Base-by-base conservation (phyloP, 2,113 vertebrate genomes). In the Chaetodon trifascialis region DNA sequence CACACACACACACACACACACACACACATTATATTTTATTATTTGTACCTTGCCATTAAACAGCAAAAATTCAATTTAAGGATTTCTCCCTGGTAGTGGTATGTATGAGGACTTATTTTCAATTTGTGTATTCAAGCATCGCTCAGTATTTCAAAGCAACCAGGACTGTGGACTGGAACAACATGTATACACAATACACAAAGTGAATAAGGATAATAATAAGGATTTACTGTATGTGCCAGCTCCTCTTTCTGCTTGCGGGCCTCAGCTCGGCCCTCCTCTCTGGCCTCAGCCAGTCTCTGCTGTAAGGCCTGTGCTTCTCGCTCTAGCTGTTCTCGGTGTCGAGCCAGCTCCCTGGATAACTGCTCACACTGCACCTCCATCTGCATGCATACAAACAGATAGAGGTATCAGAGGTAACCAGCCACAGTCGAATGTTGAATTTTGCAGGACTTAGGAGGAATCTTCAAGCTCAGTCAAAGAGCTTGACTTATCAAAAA, bases 281-380 rank as follows among this genome's bases (percentile, higher is more conserved):
- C 96, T 91, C 94, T 96, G 73, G 97, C 97, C 71, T 82, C 87
- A 44, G 92, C 51, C 65, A 96, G 93, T 86, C 95, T 97, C 85
- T 93, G 93, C 74, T 96, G 85, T 79, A 97, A 93, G 30, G 80
- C 87, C 25, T 91, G 89, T 46, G 97, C 80, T 21, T 97, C 96
- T 77, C 82, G 96, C 80, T 96, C 96, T 34, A 97, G 88, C 11
- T 95, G 94, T 51, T 95, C 96, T 65, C 94, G 95, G 80, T 96
- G 96, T 62, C 95, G 94, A 59, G 91, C 86, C 80, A 99, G 90
- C 56, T 98, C 97, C 63, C 89, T 96, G 91, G 92, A 96, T 80
- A 99, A 62, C 83, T 97, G 97, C 69, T 97, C 96, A 92, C 95
- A 97, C 75, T 97, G 95, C 60, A 97, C 95, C 73, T 96, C 83